A percentile compares a stretch with the other conserved stretches of the same genome.
Conservation (phyloP, 2,113 vertebrate species). For the Anarrhichthys ocellatus region DNA sequence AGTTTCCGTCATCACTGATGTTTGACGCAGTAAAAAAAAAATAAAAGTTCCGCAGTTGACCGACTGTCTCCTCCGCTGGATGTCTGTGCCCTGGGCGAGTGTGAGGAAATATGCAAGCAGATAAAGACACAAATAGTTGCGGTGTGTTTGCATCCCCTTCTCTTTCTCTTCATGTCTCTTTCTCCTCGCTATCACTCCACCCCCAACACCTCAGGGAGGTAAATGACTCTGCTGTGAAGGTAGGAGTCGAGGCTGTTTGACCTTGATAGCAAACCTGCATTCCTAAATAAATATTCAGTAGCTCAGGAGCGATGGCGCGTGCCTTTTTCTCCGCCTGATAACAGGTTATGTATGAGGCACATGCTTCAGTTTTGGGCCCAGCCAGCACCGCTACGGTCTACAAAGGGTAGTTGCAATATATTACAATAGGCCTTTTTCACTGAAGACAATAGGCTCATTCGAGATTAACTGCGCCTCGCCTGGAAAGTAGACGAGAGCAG, state of each 20-base stretch:
- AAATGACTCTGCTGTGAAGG: slow-evolving; percentile 59
- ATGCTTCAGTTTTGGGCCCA: slow-evolving; percentile 11
- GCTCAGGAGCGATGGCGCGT: slow-evolving; percentile 52
- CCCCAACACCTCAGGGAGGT: slow-evolving; percentile 49
- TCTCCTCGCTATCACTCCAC: slow-evolving; percentile 28
- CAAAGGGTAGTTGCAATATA: neutral
- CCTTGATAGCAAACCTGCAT: slow-evolving; percentile 70
- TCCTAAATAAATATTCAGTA: slow-evolving; percentile 72
- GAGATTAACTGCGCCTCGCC: too few relatives aligned
- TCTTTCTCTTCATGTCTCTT: slow-evolving; percentile 42
- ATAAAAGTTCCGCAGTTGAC: slow-evolving; percentile 17
- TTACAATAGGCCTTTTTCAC: neutral
- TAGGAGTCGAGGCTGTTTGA: slow-evolving; percentile 61
- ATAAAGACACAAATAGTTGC: slow-evolving; percentile 46
- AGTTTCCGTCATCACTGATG: neutral
- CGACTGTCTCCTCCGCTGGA: neutral
- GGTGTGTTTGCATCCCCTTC: slow-evolving; percentile 34
- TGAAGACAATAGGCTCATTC: neutral
- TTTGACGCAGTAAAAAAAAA: neutral
- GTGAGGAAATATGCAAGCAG: slow-evolving; percentile 23
- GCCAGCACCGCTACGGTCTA: neutral
- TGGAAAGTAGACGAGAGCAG: too few relatives aligned
- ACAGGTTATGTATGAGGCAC: slow-evolving; percentile 55
- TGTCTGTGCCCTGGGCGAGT: neutral
- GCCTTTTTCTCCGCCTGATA: slow-evolving; percentile 58